Conservation (phyloP, 2,113 vertebrate genomes). For the Pelecanus crispus region DNA sequence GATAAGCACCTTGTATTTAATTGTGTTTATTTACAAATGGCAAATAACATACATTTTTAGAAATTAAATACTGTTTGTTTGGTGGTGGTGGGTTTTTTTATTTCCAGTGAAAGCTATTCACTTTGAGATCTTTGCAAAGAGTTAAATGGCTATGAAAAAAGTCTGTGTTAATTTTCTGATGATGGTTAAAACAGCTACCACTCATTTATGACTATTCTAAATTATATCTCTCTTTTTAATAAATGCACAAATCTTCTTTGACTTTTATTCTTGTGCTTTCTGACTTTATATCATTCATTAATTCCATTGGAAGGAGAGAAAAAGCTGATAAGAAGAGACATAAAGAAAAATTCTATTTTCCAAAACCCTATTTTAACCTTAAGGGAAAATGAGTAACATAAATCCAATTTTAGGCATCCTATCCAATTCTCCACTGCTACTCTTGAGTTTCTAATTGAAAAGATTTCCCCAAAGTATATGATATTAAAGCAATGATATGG, state of each 20-base stretch:
- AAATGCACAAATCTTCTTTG: background rate
- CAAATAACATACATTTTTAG: background rate
- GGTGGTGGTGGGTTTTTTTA: background rate
- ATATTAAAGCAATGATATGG: constrained; percentile 18
- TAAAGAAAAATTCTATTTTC: background rate
- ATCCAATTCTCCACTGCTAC: background rate
- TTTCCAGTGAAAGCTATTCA: background rate
- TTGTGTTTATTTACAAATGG: background rate
- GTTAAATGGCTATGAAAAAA: background rate
- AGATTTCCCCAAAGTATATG: constrained; percentile 30
- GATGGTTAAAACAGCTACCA: background rate
- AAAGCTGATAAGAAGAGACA: background rate
- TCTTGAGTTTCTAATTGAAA: constrained; percentile 42
- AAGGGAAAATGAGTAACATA: background rate
- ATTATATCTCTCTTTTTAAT: background rate
- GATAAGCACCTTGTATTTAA: background rate
- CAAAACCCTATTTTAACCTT: background rate
- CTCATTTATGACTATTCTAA: background rate
- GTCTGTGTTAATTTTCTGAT: background rate
- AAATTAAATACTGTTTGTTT: background rate
- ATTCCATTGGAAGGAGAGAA: background rate
- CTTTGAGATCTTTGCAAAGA: background rate
- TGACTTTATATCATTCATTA: background rate
- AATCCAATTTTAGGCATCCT: constrained; percentile 25
- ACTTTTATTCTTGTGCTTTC: background rate